These are phyloP conservation scores for Sipha maydis DNA, from an alignment of 2,888 invertebrate species.

Conservation along the genomic window DNA sequence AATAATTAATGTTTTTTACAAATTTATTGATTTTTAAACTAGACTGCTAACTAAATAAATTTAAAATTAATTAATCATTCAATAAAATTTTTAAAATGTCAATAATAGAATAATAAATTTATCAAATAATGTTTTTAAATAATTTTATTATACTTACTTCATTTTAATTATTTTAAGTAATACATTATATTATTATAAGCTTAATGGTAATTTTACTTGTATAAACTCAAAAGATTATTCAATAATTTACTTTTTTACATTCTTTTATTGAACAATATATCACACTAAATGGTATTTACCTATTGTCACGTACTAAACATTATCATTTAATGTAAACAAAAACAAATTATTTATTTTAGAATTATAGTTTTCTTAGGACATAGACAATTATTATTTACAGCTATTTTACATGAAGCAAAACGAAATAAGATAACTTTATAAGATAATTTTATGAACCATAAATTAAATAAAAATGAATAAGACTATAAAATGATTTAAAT, in stretches of 20 bases:
- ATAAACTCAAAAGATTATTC: not conserved
- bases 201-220: no score
- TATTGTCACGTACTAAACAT: slow-evolving; percentile 5
- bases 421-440: not conserved
- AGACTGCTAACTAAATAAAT: no score
- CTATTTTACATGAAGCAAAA: not conserved
- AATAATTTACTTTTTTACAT: not conserved
- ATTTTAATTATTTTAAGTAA: not conserved
- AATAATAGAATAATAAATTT: no score
- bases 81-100: no score
- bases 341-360: not conserved
- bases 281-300: slow-evolving; percentile 22
- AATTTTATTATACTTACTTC: not conserved
- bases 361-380: not conserved
- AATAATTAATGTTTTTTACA: no score
- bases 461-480: no score
- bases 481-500: no score
- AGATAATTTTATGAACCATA: no score
- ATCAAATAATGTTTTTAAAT: no score
- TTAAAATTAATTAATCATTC: no score
- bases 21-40: no score
- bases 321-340: not conserved
- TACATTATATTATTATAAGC: not conserved
- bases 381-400: not conserved
- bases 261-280: not conserved